Evolutionary conservation across 2,797 vertebrate species (phyloP), one percentile per base, ranked within the genome.

Genomic region (Bucorvus abyssinicus): DNA sequence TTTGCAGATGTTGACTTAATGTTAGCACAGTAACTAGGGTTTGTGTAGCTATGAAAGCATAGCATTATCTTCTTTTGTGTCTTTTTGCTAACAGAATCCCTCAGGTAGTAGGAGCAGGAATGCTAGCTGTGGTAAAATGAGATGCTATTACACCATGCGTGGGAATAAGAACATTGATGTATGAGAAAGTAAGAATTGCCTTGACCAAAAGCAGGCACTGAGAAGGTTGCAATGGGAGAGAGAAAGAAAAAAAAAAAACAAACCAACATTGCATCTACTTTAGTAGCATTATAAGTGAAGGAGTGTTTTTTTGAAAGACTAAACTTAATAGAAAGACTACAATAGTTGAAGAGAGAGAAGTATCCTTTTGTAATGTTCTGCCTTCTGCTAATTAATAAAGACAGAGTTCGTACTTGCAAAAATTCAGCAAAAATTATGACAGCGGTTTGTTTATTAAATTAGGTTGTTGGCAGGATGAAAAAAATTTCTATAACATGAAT

Each of bases 301-400:
- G 32, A 79, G n/a, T 71, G 4, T 2, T 71, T 93, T 95, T 93
- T 93, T 87, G 57, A 91, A 96, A 91, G 81, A 75, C 84, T 52
- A 93, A 87, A 84, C 77, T 97, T 94, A 94, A 64, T 94, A 57
- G 85, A 93, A 97, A 93, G 83, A 95, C 83, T 90, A 82, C 57
- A 78, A 97, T 10, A 96, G 90, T 89, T 95, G 75, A 96, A 94
- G 50, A 57, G 88, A 81, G 74, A 81, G 57, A 95, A 84, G 87
- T 93, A 95, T 91, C 78, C 50, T 95, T 97, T 94, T 89, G 87
- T 87, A 94, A 95, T 67, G 44, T 52, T 88, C 88, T 87, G 87
- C 74, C 89, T 97, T 87, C 82, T 93, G 92, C 81, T 97, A 98
- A 98, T 97, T 97, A 98, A 97, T 97, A 97, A 97, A 97, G 97